Conservation (phyloP, 2,888 invertebrate genomes). For the Hermaeophaga mercurialis region DNA sequence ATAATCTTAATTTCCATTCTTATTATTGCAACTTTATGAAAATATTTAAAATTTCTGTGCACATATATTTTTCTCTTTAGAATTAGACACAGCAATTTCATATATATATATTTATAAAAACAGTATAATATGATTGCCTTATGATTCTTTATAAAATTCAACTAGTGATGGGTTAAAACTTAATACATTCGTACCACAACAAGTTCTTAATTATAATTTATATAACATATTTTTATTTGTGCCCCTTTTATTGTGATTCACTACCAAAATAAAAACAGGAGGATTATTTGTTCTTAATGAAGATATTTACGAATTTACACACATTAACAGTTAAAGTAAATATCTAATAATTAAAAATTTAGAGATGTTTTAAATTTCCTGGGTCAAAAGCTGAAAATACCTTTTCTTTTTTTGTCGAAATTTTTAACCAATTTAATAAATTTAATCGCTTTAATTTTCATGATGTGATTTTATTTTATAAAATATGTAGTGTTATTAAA, state of each 20-base stretch:
- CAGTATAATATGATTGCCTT: conserved; percentile 57
- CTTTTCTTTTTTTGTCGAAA: no score
- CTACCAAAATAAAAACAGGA: conserved; percentile 35
- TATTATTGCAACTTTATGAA: conserved; percentile 58
- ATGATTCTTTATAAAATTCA: conserved; percentile 46
- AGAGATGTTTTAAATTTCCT: no score
- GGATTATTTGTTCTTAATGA: background rate
- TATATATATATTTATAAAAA: conserved; percentile 45
- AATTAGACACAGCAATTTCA: conserved; percentile 56
- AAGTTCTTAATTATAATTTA: conserved; percentile 51
- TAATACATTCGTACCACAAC: conserved; percentile 51
- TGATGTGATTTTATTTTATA: no score
- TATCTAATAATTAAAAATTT: background rate
- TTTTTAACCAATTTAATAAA: no score
- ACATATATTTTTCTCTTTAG: conserved; percentile 53
- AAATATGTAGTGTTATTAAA: no score
- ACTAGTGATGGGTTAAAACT: conserved; percentile 49
- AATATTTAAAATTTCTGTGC: conserved; percentile 55
- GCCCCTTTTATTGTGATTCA: conserved; percentile 55
- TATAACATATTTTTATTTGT: conserved; percentile 55
- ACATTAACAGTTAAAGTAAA: no score
- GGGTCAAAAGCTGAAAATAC: no score
- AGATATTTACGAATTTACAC: background rate
- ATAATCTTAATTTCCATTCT: conserved; percentile 42
- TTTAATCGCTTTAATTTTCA: no score